Evolutionary conservation across 2,113 vertebrate species (phyloP).

Genomic region (Plectropomus leopardus): DNA sequence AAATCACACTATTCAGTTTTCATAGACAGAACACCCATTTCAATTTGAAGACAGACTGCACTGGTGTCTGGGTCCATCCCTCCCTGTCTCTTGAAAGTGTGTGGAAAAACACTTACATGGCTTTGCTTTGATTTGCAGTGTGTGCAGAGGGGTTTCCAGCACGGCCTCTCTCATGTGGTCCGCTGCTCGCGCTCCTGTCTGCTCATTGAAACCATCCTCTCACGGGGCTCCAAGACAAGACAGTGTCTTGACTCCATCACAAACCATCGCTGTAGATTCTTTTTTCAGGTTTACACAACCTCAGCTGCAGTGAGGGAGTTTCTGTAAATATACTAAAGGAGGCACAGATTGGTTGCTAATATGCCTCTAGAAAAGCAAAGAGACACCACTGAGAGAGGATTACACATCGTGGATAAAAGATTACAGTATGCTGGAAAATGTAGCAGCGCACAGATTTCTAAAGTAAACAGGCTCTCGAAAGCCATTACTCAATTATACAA

Average conservation of each 20-base stretch:
- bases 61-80: constrained; percentile 46
- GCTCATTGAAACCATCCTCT: constrained; percentile 71
- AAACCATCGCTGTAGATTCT: neutral
- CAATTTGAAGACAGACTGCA: constrained; percentile 38
- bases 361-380: constrained; percentile 17
- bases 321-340: constrained; percentile 51
- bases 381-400: constrained; percentile 22
- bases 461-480: constrained; percentile 50
- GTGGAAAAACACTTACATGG: constrained; percentile 77
- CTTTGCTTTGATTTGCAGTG: constrained; percentile 75
- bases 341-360: constrained; percentile 13
- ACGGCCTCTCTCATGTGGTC: constrained; percentile 77
- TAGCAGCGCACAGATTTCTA: constrained; percentile 23
- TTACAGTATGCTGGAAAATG: constrained; percentile 26
- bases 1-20: neutral
- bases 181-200: constrained; percentile 60
- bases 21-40: neutral
- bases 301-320: neutral
- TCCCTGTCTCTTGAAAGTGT: constrained; percentile 66
- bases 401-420: constrained; percentile 22
- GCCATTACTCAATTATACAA: constrained; percentile 34
- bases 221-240: constrained; percentile 49
- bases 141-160: constrained; percentile 75
- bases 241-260: constrained; percentile 69
- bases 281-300: constrained; percentile 27